Conservation (phyloP, 2,113 vertebrate species). For the Passer domesticus region DNA sequence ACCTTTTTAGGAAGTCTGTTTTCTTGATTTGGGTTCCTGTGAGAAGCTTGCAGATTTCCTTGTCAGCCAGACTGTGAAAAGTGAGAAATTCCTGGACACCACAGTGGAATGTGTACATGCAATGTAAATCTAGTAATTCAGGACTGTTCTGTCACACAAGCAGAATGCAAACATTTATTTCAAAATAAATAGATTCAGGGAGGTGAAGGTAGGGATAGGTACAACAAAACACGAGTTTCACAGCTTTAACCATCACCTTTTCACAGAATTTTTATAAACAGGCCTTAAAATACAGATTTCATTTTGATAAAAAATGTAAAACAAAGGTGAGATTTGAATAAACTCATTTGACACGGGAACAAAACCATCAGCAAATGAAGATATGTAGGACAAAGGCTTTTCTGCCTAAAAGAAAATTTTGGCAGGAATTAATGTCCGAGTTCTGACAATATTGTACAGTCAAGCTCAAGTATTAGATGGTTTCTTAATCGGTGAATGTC, state of each 20-base stretch:
- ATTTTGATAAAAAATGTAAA: background rate
- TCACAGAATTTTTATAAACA: background rate
- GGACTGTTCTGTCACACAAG: background rate
- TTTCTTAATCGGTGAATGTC: background rate
- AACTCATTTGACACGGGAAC: background rate
- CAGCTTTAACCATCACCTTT: background rate
- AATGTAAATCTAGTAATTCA: background rate
- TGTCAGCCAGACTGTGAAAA: background rate
- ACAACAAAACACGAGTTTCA: background rate
- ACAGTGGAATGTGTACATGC: background rate
- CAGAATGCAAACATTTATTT: background rate
- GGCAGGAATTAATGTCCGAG: background rate
- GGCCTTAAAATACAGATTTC: background rate
- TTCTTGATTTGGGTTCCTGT: background rate
- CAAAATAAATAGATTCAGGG: background rate
- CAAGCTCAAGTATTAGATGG: background rate
- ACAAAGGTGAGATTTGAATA: background rate
- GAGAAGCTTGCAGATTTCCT: background rate
- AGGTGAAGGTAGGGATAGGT: background rate
- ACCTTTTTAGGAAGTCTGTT: background rate
- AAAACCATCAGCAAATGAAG: background rate
- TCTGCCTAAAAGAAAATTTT: background rate
- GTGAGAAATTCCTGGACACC: background rate
- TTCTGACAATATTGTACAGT: background rate
- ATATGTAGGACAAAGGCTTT: background rate